These are phyloP conservation scores for Acleris emargana DNA, from an alignment of 2,888 invertebrate genomes.

Conservation along the genomic window DNA sequence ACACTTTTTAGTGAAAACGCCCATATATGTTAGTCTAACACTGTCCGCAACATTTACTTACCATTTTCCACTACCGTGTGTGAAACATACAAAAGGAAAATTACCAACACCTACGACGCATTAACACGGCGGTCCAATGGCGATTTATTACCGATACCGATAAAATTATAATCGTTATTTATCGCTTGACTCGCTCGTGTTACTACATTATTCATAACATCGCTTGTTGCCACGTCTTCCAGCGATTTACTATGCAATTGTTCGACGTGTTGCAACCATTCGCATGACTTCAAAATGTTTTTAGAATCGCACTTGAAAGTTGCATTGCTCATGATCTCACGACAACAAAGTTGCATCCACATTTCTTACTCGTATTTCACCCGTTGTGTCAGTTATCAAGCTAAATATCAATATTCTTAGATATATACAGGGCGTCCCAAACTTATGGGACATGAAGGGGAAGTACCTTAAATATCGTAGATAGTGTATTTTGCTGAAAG, in stretches of 20 bases:
- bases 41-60: neutral
- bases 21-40: too few species aligned
- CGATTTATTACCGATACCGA: constrained; percentile 67
- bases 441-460: too few species aligned
- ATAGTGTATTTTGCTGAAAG: too few species aligned
- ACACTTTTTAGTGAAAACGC: too few species aligned
- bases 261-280: constrained; percentile 49
- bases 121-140: constrained; percentile 55
- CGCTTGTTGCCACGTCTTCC: constrained; percentile 59
- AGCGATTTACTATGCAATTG: constrained; percentile 66
- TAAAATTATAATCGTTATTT: constrained; percentile 82
- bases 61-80: constrained; percentile 41
- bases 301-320: neutral
- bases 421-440: too few species aligned
- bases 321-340: neutral
- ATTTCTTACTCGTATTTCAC: too few species aligned
- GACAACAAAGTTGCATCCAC: too few species aligned
- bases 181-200: constrained; percentile 64
- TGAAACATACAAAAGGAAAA: constrained; percentile 52
- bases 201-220: constrained; percentile 75
- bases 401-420: too few species aligned
- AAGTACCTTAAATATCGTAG: too few species aligned
- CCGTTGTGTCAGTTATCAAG: too few species aligned
- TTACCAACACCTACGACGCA: constrained; percentile 53
- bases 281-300: constrained; percentile 47